These are phyloP conservation scores for Picus viridis DNA, from an alignment of 2,797 vertebrate genomes.

Conservation along the genomic window DNA sequence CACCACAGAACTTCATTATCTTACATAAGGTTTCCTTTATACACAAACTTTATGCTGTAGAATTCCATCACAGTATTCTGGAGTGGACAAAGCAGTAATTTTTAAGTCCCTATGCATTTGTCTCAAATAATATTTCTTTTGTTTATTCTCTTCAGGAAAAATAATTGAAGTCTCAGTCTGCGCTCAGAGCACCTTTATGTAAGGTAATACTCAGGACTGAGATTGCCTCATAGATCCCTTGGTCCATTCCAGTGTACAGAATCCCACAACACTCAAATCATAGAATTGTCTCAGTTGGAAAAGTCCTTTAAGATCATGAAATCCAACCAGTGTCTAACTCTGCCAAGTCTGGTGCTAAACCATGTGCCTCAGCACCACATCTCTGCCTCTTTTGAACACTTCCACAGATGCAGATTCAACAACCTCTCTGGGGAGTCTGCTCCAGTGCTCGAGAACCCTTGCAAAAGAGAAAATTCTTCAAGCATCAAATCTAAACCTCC, in stretches of 20 bases:
- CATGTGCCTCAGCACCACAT: too few species aligned
- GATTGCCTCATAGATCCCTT: not conserved
- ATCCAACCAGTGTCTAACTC: too few species aligned
- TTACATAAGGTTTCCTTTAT: conserved; percentile 5
- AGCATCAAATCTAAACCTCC: too few species aligned
- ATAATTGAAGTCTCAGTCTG: not conserved
- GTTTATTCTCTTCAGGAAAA: not conserved
- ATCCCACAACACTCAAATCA: too few species aligned
- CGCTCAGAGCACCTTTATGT: not conserved
- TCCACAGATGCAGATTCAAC: too few species aligned
- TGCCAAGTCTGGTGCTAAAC: too few species aligned
- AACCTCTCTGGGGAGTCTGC: too few species aligned
- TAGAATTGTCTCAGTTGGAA: too few species aligned
- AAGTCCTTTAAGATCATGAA: too few species aligned
- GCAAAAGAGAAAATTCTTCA: too few species aligned
- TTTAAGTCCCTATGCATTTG: not conserved
- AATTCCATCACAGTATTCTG: not conserved
- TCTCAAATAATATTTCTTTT: not conserved
- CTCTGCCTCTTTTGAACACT: too few species aligned
- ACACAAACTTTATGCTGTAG: not conserved
- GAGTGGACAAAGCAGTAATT: not conserved
- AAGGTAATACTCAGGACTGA: not conserved
- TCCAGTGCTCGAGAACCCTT: too few species aligned
- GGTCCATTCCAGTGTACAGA: not conserved
- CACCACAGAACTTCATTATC: conserved; percentile 35